A percentile compares a stretch with the other conserved stretches of the same genome.
Conservation (phyloP, 2,888 invertebrate genomes). For the Lapara coniferarum region DNA sequence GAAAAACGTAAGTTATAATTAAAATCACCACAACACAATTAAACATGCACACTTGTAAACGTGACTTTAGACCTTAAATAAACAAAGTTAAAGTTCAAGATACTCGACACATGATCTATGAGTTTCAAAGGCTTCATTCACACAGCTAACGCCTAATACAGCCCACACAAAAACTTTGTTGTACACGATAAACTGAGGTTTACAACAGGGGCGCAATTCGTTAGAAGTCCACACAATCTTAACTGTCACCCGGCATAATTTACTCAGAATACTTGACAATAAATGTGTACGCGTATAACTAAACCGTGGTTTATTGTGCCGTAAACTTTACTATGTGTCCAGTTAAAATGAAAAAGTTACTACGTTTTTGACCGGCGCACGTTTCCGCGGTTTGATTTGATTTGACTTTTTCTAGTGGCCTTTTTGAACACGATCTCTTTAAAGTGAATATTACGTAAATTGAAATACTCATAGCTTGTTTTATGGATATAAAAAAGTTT, state of each 20-base stretch:
- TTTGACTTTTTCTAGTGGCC: background rate
- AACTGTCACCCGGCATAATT: conserved; percentile 43
- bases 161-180: conserved; percentile 7
- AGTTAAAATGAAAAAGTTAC: conserved; percentile 29
- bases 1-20: no score
- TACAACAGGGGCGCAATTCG: conserved; percentile 16
- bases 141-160: background rate
- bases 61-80: background rate
- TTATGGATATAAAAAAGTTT: no score
- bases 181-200: conserved; percentile 4
- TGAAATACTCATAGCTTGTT: background rate
- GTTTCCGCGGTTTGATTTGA: background rate
- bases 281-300: conserved; percentile 40
- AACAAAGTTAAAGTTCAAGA: background rate
- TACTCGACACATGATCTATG: background rate
- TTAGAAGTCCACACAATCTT: conserved; percentile 36
- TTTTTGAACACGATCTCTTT: background rate
- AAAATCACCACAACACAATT: no score
- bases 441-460: background rate
- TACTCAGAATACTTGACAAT: conserved; percentile 42
- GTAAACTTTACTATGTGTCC: conserved; percentile 49
- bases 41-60: background rate
- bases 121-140: background rate
- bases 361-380: background rate
- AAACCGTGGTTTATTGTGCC: conserved; percentile 54